Conservation (phyloP, 1,140 invertebrate genomes). For the Muscidifurax raptorellus region DNA sequence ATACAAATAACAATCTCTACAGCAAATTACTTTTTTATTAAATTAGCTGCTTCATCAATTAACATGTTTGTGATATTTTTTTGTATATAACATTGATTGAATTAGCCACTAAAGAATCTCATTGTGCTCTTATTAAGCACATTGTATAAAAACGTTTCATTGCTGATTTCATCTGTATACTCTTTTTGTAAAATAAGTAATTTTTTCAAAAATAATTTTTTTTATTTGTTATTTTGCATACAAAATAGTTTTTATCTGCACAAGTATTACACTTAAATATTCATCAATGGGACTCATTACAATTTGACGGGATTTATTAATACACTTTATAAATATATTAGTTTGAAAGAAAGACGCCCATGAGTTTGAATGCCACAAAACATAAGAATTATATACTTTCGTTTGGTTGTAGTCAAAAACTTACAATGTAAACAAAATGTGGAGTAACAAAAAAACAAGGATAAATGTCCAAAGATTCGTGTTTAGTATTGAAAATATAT, state of each 20-base stretch:
- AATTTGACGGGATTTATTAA: no score
- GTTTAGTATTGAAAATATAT: no score
- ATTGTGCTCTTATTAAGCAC: not conserved
- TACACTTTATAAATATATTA: no score
- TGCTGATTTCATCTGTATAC: conserved; percentile 12
- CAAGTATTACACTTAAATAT: not conserved
- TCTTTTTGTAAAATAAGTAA: conserved; percentile 24
- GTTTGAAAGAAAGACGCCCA: no score
- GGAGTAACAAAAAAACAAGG: no score
- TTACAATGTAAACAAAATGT: no score
- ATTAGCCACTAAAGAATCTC: not conserved
- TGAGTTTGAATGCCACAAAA: no score
- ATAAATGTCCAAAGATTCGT: no score
- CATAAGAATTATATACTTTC: no score
- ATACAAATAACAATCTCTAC: not conserved
- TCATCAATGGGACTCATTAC: no score
- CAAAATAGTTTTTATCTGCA: not conserved
- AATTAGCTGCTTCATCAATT: not conserved
- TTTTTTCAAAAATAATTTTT: not conserved
- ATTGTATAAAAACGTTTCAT: conserved; percentile 9
- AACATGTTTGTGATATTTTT: not conserved
- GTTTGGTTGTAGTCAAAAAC: no score
- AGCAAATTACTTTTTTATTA: not conserved
- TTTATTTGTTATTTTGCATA: not conserved
- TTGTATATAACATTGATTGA: conserved; percentile 2